These are phyloP conservation scores for Atta colombica DNA, from an alignment of 1,140 invertebrate species.

Conservation along the genomic window DNA sequence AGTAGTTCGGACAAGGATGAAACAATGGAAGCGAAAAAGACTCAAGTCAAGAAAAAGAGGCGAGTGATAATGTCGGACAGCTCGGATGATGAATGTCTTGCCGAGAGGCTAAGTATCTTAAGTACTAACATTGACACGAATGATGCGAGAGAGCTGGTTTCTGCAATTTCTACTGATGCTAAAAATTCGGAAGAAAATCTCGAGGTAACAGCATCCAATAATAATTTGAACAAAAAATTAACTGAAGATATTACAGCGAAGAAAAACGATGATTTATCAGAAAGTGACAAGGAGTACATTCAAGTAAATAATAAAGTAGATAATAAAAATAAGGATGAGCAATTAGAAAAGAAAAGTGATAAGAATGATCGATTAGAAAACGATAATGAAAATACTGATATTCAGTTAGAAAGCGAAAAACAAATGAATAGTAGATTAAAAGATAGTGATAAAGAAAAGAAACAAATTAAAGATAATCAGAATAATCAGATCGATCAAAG, in stretches of 20 bases:
- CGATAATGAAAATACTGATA: background rate
- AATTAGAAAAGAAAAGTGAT: slow-evolving; percentile 3
- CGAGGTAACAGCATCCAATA: background rate
- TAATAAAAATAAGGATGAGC: slow-evolving; percentile 1
- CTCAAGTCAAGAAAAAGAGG: slow-evolving; percentile 72
- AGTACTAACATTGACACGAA: background rate
- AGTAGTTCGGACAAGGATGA: slow-evolving; percentile 74
- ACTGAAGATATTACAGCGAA: background rate
- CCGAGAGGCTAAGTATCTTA: slow-evolving; percentile 68
- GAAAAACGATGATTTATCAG: background rate
- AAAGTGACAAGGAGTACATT: background rate
- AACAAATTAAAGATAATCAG: background rate
- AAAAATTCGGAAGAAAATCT: background rate
- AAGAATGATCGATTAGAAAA: background rate
- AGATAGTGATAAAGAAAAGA: background rate
- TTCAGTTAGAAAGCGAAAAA: background rate
- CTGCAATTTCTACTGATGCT: background rate
- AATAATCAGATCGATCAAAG: slow-evolving; percentile 2
- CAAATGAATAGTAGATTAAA: background rate
- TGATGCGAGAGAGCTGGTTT: background rate
- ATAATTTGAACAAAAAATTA: background rate
- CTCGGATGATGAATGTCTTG: slow-evolving; percentile 80
- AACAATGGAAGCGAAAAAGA: slow-evolving; percentile 71
- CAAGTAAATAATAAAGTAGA: slow-evolving; percentile 23
- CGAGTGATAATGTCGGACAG: slow-evolving; percentile 80